These are phyloP conservation scores for Apocrypta bakeri DNA, from an alignment of 1,140 invertebrate genomes.

Conservation along the genomic window DNA sequence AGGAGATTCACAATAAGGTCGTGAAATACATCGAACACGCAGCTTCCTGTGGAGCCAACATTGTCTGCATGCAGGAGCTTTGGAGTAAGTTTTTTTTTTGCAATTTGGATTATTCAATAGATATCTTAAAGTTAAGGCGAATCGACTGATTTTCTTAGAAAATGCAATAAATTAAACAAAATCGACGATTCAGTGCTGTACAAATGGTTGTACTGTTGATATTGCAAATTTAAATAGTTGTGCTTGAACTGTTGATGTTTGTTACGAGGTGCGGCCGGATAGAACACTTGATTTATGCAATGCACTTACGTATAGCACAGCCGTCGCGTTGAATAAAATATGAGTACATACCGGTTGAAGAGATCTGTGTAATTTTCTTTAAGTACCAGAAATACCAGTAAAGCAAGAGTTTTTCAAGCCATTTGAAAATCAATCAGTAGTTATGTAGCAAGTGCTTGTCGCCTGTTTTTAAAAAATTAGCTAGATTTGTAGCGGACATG, in stretches of 20 bases:
- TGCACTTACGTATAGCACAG: neutral
- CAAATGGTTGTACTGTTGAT: too few relatives aligned
- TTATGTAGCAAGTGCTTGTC: neutral
- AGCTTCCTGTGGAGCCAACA: constrained; percentile 84
- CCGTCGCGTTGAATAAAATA: neutral
- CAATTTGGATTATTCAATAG: neutral
- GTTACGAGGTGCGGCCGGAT: neutral
- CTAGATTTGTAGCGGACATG: too few relatives aligned
- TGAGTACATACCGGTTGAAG: neutral
- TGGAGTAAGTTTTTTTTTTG: constrained; percentile 85
- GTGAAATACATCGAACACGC: constrained; percentile 84
- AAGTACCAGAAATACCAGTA: neutral
- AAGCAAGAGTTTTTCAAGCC: neutral
- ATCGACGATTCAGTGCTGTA: too few relatives aligned
- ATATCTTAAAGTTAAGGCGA: too few relatives aligned
- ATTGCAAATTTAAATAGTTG: neutral
- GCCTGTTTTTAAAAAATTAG: neutral
- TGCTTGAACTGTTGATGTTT: neutral
- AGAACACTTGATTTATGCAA: neutral
- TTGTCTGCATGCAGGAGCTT: constrained; percentile 96
- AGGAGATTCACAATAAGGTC: constrained; percentile 89
- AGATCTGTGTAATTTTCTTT: neutral
- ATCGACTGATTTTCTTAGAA: too few relatives aligned
- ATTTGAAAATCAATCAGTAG: neutral
- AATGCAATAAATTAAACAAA: too few relatives aligned